Conservation (phyloP, 2,113 vertebrate genomes). For the Echinops telfairi region DNA sequence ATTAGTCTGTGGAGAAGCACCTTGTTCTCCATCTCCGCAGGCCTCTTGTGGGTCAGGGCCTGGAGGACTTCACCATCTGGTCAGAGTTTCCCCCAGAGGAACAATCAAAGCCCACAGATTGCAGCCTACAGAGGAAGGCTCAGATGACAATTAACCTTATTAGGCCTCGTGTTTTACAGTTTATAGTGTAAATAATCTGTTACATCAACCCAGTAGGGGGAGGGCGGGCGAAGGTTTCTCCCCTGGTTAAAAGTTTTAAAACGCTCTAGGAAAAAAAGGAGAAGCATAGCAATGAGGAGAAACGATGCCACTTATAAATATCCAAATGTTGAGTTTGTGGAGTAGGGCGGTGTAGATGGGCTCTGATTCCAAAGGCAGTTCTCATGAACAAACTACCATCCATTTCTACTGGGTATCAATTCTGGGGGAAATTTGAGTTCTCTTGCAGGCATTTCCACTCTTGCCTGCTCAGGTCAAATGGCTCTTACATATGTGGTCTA, state of each 20-base stretch:
- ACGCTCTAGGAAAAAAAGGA: constrained; percentile 45
- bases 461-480: constrained; percentile 16
- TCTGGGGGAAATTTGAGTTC: not conserved
- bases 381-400: constrained; percentile 36
- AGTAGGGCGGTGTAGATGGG: not conserved
- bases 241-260: constrained; percentile 77
- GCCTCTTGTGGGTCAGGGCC: constrained; percentile 94
- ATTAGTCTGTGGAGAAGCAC: constrained; percentile 98
- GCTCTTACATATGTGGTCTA: constrained; percentile 32
- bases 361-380: constrained; percentile 42
- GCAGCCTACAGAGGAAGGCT: constrained; percentile 94
- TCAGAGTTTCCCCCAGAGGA: constrained; percentile 93
- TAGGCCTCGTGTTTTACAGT: constrained; percentile 90
- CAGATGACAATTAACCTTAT: constrained; percentile 99
- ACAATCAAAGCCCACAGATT: constrained; percentile 91
- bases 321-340: constrained; percentile 20
- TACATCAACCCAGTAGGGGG: constrained; percentile 83
- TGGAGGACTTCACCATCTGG: constrained; percentile 98
- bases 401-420: constrained; percentile 44
- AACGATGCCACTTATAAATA: constrained; percentile 43
- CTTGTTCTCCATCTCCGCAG: constrained; percentile 96
- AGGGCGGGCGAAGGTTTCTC: constrained; percentile 76
- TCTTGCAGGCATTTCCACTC: constrained; percentile 33
- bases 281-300: constrained; percentile 39
- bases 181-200: constrained; percentile 89